phyloP scores from a whole-genome alignment of 1,140 invertebrate species.

The Drosophila prosaltans region DNA sequence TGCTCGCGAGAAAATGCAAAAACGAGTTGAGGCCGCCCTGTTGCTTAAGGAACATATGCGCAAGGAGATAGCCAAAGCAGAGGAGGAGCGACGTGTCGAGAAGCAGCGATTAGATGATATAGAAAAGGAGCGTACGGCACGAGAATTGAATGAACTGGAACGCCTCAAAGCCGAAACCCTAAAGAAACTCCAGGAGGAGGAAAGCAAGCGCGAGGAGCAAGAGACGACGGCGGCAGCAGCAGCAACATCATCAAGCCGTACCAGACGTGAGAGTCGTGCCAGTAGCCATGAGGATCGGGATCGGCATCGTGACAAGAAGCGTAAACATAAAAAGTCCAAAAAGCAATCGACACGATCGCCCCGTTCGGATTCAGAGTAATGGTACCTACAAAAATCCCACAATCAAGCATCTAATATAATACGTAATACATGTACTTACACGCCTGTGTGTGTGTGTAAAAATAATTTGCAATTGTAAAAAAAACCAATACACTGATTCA shows the following conservation, averaged over 20 bases:
- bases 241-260: conserved; percentile 13
- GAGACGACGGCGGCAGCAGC: conserved; percentile 26
- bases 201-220: conserved; percentile 43
- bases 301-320: conserved; percentile 81
- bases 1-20: conserved; percentile 83
- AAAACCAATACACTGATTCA: conserved; percentile 36
- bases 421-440: not conserved
- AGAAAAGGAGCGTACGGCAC: conserved; percentile 75
- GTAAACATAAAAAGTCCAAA: conserved; percentile 84
- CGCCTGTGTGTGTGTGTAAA: not conserved
- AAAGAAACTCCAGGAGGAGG: conserved; percentile 74
- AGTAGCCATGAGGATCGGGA: conserved; percentile 60
- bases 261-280: conserved; percentile 45
- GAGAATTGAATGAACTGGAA: conserved; percentile 76
- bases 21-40: conserved; percentile 83
- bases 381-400: conserved; percentile 4
- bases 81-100: conserved; percentile 82
- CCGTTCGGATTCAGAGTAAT: conserved; percentile 57
- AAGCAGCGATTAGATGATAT: conserved; percentile 76
- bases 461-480: conserved; percentile 58
- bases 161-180: conserved; percentile 76
- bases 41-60: conserved; percentile 85
- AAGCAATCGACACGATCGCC: conserved; percentile 57
- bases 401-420: not conserved
- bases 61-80: conserved; percentile 83